Base-by-base conservation (phyloP, 2,113 vertebrate genomes). In the Antechinus stuartii region DNA sequence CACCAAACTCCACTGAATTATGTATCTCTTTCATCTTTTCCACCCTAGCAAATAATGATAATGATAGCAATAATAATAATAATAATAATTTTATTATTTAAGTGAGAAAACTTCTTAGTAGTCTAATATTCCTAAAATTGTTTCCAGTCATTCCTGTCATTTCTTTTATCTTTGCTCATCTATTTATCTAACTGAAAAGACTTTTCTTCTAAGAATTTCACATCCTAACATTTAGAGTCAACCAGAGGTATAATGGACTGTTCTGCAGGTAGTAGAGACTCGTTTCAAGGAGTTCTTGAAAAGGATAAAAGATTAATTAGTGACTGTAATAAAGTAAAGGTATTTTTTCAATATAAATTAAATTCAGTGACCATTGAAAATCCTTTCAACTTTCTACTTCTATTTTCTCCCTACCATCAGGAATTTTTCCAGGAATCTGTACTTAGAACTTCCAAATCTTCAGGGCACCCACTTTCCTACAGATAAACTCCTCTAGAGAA, bases 91-190 rank as follows among this genome's bases (percentile, higher is more conserved):
- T 30, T 11, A 14, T 35, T 84, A 84, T 42, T 84, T 84, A 84
- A 19, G 2, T 84, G 42, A 84, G 35, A 23, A 84, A 84, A n/a
- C 19, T 42, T 76, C 61, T n/a, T 49, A 95, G 35, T 54, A 3
- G n/a, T 0, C 2, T 0, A 2, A n/a, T n/a, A 12, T 92, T 50
- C 0, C 8, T n/a, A 1, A 90, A 50, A 52, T 11, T 90, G 8
- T 90, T 47, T 94, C 25, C 35, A 2, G 1, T 4, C 0, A 26
- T 0, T 5, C 7, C 14, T 76, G 35, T 2, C 9, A 14, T 68
- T 27, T 50, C 30, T 68, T 90, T 5, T 84, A 55, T 14, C 35
- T 76, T n/a, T 76, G n/a, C 14, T 76, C 35, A 23, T 84, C 35
- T 84, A 23, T 19, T 84, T 42, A n/a, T 42, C 16, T 8, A 42